Base-by-base conservation (phyloP, 1,140 invertebrate species). In the Uloborus diversus region DNA sequence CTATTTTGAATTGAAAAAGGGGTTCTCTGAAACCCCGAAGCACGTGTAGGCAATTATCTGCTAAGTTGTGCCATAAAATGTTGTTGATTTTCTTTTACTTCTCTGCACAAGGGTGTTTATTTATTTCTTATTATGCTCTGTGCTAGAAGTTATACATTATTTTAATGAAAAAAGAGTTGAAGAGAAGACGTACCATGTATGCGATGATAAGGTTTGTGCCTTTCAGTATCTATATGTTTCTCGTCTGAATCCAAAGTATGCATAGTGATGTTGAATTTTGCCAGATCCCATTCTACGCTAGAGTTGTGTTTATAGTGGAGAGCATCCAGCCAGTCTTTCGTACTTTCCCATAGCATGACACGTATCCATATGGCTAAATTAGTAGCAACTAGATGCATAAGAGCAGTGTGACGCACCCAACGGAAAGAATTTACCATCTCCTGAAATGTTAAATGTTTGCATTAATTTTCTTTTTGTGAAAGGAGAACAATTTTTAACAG, bases 361-460 rank as follows among this genome's bases (percentile, higher is more conserved):
- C 89, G 86, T 11, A 88, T 85, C 90, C 90, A 91, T 23, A 91
- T 84, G 0, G 90, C 89, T 13, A 91, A 83, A 83, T 91, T 91
- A 0, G 90, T 91, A 0, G 90, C 90, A 5, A 90, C 88, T 20
- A 91, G 84, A 81, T 91, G 90, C 83, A 90, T 90, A 81, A 91
- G 53, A 90, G 4, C 90, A 89, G 81, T 90, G 90, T 80, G 90
- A 84, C 68, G 84, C 64, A 73, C 79, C 57, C 65, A 83, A 33
- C 79, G 81, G 20, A 82, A 73, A 57, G 69, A 68, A 42, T 80
- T 78, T 1, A 83, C 65, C 37, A 84, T 79, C 14, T 82, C 83
- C 84, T 84, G 30, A 30, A 70, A 64, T n/a, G 25, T 42, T n/a
- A 57, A 23, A 25, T 27, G 30, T 28, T 33, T 27, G n/a, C n/a